Evolutionary conservation across 2,888 invertebrate genomes (phyloP).

Genomic region (Amblyjoppa proteus): DNA sequence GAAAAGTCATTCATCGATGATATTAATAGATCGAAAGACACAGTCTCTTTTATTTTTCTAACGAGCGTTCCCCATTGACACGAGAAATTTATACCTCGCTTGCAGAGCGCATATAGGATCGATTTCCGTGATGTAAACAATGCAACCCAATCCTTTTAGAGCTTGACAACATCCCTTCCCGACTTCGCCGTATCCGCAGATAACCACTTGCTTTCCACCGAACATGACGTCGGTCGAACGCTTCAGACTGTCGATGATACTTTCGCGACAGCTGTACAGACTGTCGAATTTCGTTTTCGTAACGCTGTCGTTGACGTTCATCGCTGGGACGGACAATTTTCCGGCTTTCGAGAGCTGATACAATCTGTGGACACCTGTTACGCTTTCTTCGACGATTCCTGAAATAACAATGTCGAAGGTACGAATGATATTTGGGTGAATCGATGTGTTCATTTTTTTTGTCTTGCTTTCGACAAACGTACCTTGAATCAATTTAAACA

Average conservation of each 20-base stretch:
- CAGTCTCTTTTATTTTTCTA: neutral
- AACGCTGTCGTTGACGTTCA: constrained; percentile 99
- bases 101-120: constrained; percentile 99
- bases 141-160: constrained; percentile 96
- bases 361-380: constrained; percentile 98
- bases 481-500: constrained; percentile 97
- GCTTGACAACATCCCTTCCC: constrained; percentile 99
- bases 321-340: constrained; percentile 97
- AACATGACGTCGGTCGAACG: constrained; percentile 98
- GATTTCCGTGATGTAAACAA: constrained; percentile 97
- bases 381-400: constrained; percentile 98
- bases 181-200: constrained; percentile 99
- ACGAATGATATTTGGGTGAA: constrained; percentile 37
- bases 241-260: constrained; percentile 94
- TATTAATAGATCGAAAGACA: neutral
- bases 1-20: constrained; percentile 69
- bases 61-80: neutral
- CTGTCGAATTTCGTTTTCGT: constrained; percentile 99
- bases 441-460: neutral
- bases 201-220: constrained; percentile 97
- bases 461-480: constrained; percentile 36
- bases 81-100: constrained; percentile 88
- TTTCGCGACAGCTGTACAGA: constrained; percentile 97
- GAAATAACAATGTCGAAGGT: neutral
- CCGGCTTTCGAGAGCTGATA: constrained; percentile 98